Conservation (phyloP, 1,140 invertebrate genomes). For the Diorhabda elongata region DNA sequence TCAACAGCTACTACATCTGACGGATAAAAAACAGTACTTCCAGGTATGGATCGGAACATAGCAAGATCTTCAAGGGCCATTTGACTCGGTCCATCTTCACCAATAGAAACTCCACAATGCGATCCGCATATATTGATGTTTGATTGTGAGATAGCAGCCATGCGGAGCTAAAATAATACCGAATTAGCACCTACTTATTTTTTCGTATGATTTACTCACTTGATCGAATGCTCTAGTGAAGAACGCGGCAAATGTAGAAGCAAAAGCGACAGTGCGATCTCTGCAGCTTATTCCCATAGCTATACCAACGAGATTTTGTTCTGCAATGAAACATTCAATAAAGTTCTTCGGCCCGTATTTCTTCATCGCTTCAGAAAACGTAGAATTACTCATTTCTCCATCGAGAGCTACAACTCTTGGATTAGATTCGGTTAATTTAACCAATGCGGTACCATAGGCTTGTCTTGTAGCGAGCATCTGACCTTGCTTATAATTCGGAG, state of each 20-base stretch:
- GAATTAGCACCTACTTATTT: conserved; percentile 15
- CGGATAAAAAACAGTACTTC: conserved; percentile 94
- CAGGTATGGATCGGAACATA: conserved; percentile 90
- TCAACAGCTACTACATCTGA: conserved; percentile 93
- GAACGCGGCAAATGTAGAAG: conserved; percentile 96
- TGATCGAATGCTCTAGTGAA: conserved; percentile 94
- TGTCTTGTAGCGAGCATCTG: conserved; percentile 85
- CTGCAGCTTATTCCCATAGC: conserved; percentile 89
- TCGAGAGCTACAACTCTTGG: conserved; percentile 85
- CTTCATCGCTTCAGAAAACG: conserved; percentile 90
- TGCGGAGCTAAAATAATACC: conserved; percentile 70
- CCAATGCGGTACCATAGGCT: conserved; percentile 84
- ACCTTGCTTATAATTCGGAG: conserved; percentile 80
- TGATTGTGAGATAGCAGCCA: conserved; percentile 97
- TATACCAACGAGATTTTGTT: conserved; percentile 96
- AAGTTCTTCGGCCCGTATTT: conserved; percentile 71
- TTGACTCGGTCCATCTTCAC: conserved; percentile 96
- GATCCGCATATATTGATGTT: conserved; percentile 97
- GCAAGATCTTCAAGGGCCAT: conserved; percentile 98
- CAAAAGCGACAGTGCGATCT: conserved; percentile 84
- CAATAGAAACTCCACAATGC: conserved; percentile 93
- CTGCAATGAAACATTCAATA: conserved; percentile 98
- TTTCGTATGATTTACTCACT: conserved; percentile 46
- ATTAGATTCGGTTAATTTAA: conserved; percentile 83
- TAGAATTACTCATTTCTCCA: conserved; percentile 98